These are phyloP conservation scores for Tribolium freemani DNA, from an alignment of 2,888 invertebrate species.

Conservation along the genomic window DNA sequence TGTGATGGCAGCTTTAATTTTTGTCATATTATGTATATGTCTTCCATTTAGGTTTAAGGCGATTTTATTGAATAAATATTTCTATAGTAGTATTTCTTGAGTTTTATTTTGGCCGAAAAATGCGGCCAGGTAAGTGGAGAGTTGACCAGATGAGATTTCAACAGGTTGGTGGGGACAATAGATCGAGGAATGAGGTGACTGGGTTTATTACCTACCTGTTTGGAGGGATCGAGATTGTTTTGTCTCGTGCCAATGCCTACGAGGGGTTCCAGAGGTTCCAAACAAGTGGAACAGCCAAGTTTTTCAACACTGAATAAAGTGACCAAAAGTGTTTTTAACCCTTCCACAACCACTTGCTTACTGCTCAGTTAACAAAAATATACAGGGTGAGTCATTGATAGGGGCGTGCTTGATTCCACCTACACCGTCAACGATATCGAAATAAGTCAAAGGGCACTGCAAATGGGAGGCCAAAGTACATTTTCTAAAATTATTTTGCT, in stretches of 20 bases:
- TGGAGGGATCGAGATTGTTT: constrained; percentile 44
- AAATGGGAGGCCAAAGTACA: too few relatives aligned
- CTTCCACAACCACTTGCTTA: too few relatives aligned
- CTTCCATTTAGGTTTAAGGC: constrained; percentile 56
- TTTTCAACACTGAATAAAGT: neutral
- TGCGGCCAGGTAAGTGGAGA: constrained; percentile 34
- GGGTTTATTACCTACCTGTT: constrained; percentile 43
- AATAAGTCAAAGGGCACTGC: too few relatives aligned
- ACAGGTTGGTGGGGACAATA: constrained; percentile 29
- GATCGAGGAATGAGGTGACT: constrained; percentile 37
- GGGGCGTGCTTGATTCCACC: too few relatives aligned
- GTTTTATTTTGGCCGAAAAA: constrained; percentile 11
- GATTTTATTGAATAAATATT: constrained; percentile 40
- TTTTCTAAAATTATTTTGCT: too few relatives aligned
- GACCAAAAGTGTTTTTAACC: too few relatives aligned
- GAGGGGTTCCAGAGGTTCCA: constrained; percentile 13
- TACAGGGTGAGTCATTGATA: too few relatives aligned
- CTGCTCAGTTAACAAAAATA: too few relatives aligned
- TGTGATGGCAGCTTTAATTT: constrained; percentile 54
- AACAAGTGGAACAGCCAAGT: neutral
- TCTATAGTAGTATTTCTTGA: constrained; percentile 8
- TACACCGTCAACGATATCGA: too few relatives aligned
- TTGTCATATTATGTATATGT: constrained; percentile 57
- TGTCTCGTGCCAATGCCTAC: constrained; percentile 29
- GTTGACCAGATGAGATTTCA: constrained; percentile 39